Conservation (phyloP, 2,113 vertebrate genomes). For the rat (Rattus norvegicus) region GRCr8 NC_086026.1:86724001-86724500, state of each 20-base stretch:
- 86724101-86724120: neutral
- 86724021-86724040: neutral
- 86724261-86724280: neutral
- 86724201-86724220: constrained; percentile 5
- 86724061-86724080: neutral
- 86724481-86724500: neutral
- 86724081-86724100: neutral
- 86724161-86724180: neutral
- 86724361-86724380: neutral
- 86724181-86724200: neutral
- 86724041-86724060: fast-evolving
- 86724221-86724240: neutral
- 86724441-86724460: constrained; percentile 7
- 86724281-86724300: neutral
- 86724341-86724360: neutral
- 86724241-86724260: constrained; percentile 14
- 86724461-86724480: constrained; percentile 10
- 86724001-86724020: neutral
- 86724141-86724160: neutral
- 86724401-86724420: neutral
- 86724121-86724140: neutral
- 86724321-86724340: neutral
- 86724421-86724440: constrained; percentile 10
- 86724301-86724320: neutral
- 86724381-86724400: neutral